A percentile compares a stretch with the other conserved stretches of the same genome.
phyloP scores from a whole-genome alignment of 2,113 vertebrate genomes.

The Dromiciops gliroides region DNA sequence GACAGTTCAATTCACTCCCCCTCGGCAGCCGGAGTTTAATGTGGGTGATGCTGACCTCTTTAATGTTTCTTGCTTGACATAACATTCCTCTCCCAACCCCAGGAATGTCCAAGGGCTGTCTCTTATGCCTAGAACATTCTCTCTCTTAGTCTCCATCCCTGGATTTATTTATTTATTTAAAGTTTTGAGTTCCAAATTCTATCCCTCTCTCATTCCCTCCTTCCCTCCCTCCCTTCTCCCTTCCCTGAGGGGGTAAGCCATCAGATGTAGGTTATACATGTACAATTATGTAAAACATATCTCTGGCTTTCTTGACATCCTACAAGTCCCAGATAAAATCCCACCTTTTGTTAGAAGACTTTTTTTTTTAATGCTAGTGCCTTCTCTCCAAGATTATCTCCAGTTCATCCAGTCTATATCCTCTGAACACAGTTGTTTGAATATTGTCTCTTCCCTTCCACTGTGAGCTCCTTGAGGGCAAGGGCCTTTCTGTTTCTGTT shows the following conservation, averaged over 20 bases:
- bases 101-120: not conserved
- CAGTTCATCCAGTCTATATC: not conserved
- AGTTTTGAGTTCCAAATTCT: too few species aligned
- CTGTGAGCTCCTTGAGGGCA: not conserved
- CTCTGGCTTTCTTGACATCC: not conserved
- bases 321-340: not conserved
- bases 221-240: too few species aligned
- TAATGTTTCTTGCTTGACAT: not conserved
- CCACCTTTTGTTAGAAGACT: not conserved
- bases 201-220: too few species aligned
- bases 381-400: not conserved
- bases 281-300: too few species aligned
- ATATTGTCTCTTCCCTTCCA: not conserved
- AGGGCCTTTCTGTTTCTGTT: too few species aligned
- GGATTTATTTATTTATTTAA: too few species aligned
- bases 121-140: not conserved
- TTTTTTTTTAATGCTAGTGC: not conserved
- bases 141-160: not conserved
- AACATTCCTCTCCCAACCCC: not conserved
- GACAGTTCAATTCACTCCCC: not conserved
- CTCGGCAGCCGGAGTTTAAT: not conserved
- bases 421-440: not conserved
- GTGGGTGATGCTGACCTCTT: not conserved
- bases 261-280: too few species aligned
- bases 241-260: too few species aligned